These are phyloP conservation scores for Chaetophractus vellerosus DNA, from an alignment of 2,797 vertebrate genomes.

Conservation along the genomic window DNA sequence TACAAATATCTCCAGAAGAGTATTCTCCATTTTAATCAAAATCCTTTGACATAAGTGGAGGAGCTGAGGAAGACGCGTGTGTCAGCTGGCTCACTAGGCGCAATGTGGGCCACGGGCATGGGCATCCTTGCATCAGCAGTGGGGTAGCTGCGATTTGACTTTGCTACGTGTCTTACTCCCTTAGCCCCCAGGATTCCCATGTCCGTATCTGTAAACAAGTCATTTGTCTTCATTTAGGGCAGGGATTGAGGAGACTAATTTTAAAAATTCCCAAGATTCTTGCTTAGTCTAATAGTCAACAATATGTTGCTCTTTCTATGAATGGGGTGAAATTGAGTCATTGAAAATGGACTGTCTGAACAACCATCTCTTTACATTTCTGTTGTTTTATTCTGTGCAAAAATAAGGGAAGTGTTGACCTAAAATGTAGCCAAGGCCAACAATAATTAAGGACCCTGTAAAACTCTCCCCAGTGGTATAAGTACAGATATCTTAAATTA, in stretches of 20 bases:
- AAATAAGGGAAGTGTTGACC: too few relatives aligned
- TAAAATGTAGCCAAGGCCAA: not conserved
- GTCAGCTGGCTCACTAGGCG: not conserved
- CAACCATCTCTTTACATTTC: not conserved
- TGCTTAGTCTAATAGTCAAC: not conserved
- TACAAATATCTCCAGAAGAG: not conserved
- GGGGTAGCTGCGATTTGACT: not conserved
- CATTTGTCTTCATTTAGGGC: not conserved
- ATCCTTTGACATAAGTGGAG: not conserved
- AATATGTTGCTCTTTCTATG: too few relatives aligned
- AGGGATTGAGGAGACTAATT: fast-evolving
- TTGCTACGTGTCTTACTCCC: not conserved
- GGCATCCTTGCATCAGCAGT: fast-evolving
- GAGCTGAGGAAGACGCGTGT: not conserved
- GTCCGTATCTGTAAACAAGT: fast-evolving
- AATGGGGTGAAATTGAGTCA: not conserved
- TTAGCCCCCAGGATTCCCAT: fast-evolving
- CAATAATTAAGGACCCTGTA: not conserved
- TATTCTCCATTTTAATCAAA: not conserved
- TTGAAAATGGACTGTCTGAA: not conserved
- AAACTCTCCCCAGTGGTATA: not conserved
- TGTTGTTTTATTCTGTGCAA: not conserved
- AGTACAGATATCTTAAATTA: not conserved
- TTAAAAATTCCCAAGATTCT: too few relatives aligned
- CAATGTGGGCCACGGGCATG: fast-evolving